phyloP scores from a whole-genome alignment of 2,888 invertebrate genomes.

The Drosophila acutilabella region DNA sequence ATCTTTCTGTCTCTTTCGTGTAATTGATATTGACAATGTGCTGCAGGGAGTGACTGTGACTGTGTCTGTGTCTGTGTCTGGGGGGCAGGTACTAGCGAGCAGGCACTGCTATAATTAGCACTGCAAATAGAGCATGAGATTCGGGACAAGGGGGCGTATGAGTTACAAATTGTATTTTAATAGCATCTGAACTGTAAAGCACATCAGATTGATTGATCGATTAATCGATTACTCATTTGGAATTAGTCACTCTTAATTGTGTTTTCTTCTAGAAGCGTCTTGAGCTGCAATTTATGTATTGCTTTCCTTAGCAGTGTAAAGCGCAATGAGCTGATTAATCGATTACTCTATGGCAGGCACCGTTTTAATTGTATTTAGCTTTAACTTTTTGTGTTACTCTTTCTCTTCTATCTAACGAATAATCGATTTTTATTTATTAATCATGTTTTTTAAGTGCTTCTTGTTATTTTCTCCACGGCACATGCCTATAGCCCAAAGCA shows the following conservation, averaged over 20 bases:
- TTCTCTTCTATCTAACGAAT: no score
- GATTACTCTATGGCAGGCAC: neutral
- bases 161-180: conserved; percentile 6
- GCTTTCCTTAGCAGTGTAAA: no score
- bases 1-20: conserved; percentile 7
- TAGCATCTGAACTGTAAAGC: conserved; percentile 1
- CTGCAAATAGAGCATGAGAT: conserved; percentile 48
- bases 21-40: conserved; percentile 63
- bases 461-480: no score
- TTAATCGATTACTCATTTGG: neutral
- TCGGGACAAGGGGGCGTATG: conserved; percentile 32
- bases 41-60: neutral
- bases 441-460: no score
- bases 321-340: no score
- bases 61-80: neutral
- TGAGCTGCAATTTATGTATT: neutral
- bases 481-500: no score
- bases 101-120: conserved; percentile 46
- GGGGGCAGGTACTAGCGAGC: neutral
- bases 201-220: neutral
- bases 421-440: no score
- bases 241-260: neutral
- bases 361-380: neutral
- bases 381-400: neutral
- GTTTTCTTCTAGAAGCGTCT: neutral